These are phyloP conservation scores for Ischnura elegans DNA, from an alignment of 2,888 invertebrate species.

Conservation along the genomic window DNA sequence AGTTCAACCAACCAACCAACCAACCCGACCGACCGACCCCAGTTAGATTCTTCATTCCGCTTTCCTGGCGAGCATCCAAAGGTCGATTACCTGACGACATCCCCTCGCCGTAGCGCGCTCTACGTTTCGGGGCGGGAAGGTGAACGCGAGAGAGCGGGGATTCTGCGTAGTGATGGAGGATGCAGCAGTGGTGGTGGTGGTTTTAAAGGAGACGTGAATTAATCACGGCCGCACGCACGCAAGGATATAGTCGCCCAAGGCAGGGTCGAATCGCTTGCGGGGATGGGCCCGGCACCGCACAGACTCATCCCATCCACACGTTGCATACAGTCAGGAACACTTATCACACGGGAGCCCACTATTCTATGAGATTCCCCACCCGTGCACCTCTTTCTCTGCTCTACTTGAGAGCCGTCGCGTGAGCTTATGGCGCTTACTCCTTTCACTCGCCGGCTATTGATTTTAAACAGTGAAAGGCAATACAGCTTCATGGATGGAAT, in stretches of 20 bases:
- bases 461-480: not conserved
- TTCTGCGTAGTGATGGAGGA: constrained; percentile 56
- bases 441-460: constrained; percentile 25
- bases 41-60: constrained; percentile 41
- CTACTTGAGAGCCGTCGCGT: constrained; percentile 31
- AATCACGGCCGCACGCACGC: constrained; percentile 36
- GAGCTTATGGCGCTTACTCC: constrained; percentile 26
- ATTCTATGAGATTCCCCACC: constrained; percentile 8
- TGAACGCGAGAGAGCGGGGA: not conserved
- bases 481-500: not conserved
- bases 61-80: constrained; percentile 56
- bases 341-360: not conserved
- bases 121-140: constrained; percentile 26
- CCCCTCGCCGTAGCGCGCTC: constrained; percentile 37
- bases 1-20: not conserved
- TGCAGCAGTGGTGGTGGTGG: not conserved
- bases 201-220: constrained; percentile 60
- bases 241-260: not conserved
- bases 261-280: not conserved
- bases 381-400: not conserved
- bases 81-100: constrained; percentile 64
- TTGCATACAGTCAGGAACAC: no score
- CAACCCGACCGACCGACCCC: constrained; percentile 18
- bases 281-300: not conserved
- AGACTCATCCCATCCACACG: not conserved